phyloP scores from a whole-genome alignment of 2,888 invertebrate genomes.

The Strigamia transsilvanica region DNA sequence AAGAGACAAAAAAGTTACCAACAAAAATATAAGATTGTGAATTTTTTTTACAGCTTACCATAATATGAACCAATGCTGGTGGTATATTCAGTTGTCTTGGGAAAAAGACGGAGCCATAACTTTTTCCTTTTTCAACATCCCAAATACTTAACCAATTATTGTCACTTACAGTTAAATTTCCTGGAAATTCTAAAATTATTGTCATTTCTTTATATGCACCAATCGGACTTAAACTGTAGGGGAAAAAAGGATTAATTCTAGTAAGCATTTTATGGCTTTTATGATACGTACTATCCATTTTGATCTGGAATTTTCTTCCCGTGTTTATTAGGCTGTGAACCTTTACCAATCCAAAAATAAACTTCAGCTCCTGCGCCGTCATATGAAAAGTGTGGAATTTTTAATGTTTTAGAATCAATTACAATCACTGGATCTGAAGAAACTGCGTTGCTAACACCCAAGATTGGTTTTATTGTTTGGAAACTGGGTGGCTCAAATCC shows the following conservation, averaged over 20 bases:
- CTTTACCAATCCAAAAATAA: conserved; percentile 88
- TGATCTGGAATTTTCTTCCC: conserved; percentile 87
- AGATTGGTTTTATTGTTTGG: conserved; percentile 71
- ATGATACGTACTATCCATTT: conserved; percentile 81
- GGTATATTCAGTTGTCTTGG: conserved; percentile 85
- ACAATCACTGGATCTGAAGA: conserved; percentile 77
- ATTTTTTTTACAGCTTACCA: conserved; percentile 61
- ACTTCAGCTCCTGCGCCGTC: conserved; percentile 62
- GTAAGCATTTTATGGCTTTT: not conserved
- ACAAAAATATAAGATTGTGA: too few species aligned
- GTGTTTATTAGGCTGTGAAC: conserved; percentile 83
- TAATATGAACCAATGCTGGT: conserved; percentile 75
- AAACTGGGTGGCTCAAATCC: conserved; percentile 86
- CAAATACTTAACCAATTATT: conserved; percentile 86
- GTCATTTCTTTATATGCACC: conserved; percentile 77
- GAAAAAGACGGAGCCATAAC: conserved; percentile 78
- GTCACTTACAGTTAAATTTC: conserved; percentile 80
- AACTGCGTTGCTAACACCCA: conserved; percentile 73
- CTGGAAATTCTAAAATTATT: conserved; percentile 78
- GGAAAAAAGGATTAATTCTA: not conserved
- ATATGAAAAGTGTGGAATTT: conserved; percentile 66
- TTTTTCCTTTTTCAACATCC: conserved; percentile 74
- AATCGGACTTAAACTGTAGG: conserved; percentile 77
- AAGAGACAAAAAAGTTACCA: not conserved
- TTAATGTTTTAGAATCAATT: conserved; percentile 80